These are phyloP conservation scores for Meteorus cinctellus DNA, from an alignment of 2,888 invertebrate species.

Conservation along the genomic window DNA sequence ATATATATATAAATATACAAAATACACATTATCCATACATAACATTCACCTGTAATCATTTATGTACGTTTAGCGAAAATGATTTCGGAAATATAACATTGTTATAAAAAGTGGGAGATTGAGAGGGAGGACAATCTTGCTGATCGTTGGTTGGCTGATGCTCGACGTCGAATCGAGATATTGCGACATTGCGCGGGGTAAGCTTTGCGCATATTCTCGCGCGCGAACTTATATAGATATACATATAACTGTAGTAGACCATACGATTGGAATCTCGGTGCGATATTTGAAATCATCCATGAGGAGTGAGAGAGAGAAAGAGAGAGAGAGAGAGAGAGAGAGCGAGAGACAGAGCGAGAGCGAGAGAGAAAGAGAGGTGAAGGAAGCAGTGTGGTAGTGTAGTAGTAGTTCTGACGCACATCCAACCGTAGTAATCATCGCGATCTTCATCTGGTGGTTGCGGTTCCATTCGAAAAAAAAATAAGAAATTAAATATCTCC, in stretches of 20 bases:
- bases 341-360: neutral
- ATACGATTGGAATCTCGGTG: conserved; percentile 5
- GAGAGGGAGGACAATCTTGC: conserved; percentile 42
- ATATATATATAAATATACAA: neutral
- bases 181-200: conserved; percentile 44
- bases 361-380: neutral
- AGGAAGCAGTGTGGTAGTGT: conserved; percentile 10
- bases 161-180: conserved; percentile 49
- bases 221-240: neutral
- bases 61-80: neutral
- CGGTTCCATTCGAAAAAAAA: neutral
- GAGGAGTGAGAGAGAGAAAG: neutral
- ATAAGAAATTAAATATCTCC: neutral
- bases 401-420: neutral
- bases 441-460: neutral
- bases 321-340: neutral
- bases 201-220: conserved; percentile 42
- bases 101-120: conserved; percentile 14
- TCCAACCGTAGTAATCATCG: neutral
- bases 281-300: conserved; percentile 13
- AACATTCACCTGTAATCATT: neutral
- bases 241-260: conserved; percentile 6
- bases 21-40: too few relatives aligned
- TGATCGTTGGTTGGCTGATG: conserved; percentile 51
- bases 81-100: neutral